Conservation (phyloP, 2,888 invertebrate species). For the Chymomyza amoena region DNA sequence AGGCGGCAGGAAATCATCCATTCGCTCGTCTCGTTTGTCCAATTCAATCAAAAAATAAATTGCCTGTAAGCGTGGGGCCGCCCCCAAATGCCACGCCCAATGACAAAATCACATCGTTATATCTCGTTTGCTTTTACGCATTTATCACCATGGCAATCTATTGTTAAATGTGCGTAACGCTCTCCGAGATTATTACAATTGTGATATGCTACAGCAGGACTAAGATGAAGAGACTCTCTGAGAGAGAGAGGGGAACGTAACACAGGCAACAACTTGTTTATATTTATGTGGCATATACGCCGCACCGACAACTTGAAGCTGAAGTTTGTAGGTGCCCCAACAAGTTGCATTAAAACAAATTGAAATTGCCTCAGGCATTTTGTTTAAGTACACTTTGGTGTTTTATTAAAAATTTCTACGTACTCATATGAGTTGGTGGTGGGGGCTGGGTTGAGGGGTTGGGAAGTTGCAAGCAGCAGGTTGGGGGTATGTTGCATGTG, state of each 20-base stretch:
- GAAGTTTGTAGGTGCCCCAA: background rate
- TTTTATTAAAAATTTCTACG: constrained; percentile 37
- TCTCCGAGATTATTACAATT: background rate
- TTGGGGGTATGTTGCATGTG: background rate
- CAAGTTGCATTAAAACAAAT: constrained; percentile 18
- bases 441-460: no score
- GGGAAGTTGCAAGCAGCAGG: background rate
- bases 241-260: background rate
- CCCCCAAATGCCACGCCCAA: background rate
- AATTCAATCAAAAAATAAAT: constrained; percentile 27
- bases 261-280: constrained; percentile 2
- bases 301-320: background rate
- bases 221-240: no score
- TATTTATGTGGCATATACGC: constrained; percentile 1
- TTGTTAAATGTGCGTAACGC: background rate
- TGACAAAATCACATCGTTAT: background rate
- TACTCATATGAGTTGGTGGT: background rate
- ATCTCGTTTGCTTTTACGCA: background rate
- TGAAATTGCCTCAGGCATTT: constrained; percentile 41
- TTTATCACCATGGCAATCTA: constrained; percentile 7
- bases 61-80: background rate
- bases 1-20: background rate
- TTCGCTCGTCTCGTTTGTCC: background rate
- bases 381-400: constrained; percentile 50
- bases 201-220: background rate